Evolutionary conservation across 1,140 invertebrate genomes (phyloP), one percentile per base, ranked within the genome.

Genomic region (Cotesia typhae): DNA sequence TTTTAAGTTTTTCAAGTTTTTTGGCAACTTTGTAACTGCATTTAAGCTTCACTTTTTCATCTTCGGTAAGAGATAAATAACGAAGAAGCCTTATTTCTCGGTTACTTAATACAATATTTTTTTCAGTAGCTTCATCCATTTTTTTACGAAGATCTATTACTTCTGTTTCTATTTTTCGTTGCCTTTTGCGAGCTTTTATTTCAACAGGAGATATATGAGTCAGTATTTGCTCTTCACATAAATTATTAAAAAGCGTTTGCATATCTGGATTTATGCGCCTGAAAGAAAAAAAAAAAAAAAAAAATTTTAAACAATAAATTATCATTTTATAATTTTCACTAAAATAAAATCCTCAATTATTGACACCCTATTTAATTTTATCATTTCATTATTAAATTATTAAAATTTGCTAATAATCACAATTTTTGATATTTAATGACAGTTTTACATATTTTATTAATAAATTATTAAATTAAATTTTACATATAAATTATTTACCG

Each of bases 1-100:
- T 93, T 86, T 96, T 94, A 67, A 97, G 86, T 84, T 96, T 95
- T 81, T 98, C 96, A 59, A 98, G 84, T 84, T 97, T 97, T 77
- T 94, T 94, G 0, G 95, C 96, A 61, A 98, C 96, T 87, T 98
- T 98, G 73, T 95, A 92, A 74, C 94, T 96, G 9, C 94, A 94
- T 86, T 96, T 95, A 0, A 98, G 86, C 83, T 96, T 96, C 79
- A 96, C 94, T 78, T 96, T 95, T 78, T 97, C 95, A 74, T 96
- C 95, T 74, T 97, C 94, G n/a, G 95, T 96, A 17, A 98, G 89
- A 79, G 96, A 95, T 76, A 98, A 89, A 84, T 97, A 95, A 79
- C 95, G 92, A 35, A 98, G 86, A 59, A 98, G 87, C 76, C 95
- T 88, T 76, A 97, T 96, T 86, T 98, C 96, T 66, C 96, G 89